Evolutionary conservation across 2,797 vertebrate species (phyloP).

Genomic region (Poecilia picta): DNA sequence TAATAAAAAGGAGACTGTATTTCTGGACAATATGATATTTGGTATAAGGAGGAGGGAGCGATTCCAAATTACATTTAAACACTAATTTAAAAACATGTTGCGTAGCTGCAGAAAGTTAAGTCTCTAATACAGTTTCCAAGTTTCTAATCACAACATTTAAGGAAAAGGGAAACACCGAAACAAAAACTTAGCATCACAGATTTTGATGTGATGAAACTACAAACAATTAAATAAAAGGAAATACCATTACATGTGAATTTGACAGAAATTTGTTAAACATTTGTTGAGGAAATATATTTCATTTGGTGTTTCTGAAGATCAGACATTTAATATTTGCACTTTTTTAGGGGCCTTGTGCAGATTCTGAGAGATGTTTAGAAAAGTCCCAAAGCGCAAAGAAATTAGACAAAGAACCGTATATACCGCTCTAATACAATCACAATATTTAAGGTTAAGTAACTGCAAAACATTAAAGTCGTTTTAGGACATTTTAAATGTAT

Average conservation of each 20-base stretch:
- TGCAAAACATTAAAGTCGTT: background rate
- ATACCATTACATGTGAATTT: background rate
- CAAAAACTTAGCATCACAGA: background rate
- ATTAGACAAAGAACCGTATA: background rate
- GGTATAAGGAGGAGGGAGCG: slow-evolving; percentile 68
- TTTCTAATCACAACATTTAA: background rate
- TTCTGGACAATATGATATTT: slow-evolving; percentile 59
- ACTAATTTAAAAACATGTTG: background rate
- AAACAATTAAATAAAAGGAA: background rate
- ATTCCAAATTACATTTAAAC: slow-evolving; percentile 82
- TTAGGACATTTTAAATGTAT: background rate
- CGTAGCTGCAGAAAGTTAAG: background rate
- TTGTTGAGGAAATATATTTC: background rate
- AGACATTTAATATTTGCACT: background rate
- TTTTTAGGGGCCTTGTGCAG: background rate
- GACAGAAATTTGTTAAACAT: background rate
- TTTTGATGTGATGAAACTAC: background rate
- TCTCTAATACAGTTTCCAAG: background rate
- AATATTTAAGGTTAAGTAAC: background rate
- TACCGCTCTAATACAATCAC: background rate
- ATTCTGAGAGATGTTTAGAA: background rate
- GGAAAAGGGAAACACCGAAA: background rate
- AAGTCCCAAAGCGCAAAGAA: background rate
- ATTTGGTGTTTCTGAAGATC: background rate
- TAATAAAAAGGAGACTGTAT: slow-evolving; percentile 54